Evolutionary conservation across 2,797 vertebrate species (phyloP).

Genomic region (Hephaestus fuliginosus): DNA sequence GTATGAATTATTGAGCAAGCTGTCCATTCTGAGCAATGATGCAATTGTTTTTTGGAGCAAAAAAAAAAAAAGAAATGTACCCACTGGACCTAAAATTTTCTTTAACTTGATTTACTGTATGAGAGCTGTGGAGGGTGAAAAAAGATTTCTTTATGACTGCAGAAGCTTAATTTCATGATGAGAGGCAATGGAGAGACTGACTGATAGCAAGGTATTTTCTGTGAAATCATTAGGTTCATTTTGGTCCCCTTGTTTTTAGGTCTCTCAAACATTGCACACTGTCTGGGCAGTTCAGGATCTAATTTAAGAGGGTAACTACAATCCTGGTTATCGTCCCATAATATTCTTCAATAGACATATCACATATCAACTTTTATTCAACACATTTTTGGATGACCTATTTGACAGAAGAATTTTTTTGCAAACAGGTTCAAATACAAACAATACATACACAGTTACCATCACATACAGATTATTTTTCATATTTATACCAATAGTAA

Average conservation of each 20-base stretch:
- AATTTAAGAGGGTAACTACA: constrained; percentile 26
- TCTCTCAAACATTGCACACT: constrained; percentile 1
- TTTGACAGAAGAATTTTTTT: neutral
- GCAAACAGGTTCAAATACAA: neutral
- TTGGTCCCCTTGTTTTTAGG: neutral
- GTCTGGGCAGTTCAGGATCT: constrained; percentile 10
- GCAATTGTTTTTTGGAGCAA: constrained; percentile 62
- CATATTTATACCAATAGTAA: constrained; percentile 41
- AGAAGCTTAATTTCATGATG: constrained; percentile 50
- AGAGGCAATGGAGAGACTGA: constrained; percentile 38
- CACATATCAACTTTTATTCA: neutral
- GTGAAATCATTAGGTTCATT: constrained; percentile 42
- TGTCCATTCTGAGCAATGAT: constrained; percentile 80
- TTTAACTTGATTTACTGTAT: constrained; percentile 59
- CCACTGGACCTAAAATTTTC: constrained; percentile 58
- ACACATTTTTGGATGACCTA: neutral
- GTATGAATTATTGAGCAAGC: constrained; percentile 86
- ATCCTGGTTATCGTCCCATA: neutral
- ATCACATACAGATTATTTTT: constrained; percentile 35
- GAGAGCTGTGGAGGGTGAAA: constrained; percentile 36
- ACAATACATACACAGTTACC: neutral
- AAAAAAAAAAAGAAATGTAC: constrained; percentile 55
- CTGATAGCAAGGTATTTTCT: constrained; percentile 30
- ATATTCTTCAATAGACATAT: constrained; percentile 8
- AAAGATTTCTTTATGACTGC: constrained; percentile 40